phyloP scores from a whole-genome alignment of 1,140 invertebrate species.

The Pseudomyrmex pallidus region DNA sequence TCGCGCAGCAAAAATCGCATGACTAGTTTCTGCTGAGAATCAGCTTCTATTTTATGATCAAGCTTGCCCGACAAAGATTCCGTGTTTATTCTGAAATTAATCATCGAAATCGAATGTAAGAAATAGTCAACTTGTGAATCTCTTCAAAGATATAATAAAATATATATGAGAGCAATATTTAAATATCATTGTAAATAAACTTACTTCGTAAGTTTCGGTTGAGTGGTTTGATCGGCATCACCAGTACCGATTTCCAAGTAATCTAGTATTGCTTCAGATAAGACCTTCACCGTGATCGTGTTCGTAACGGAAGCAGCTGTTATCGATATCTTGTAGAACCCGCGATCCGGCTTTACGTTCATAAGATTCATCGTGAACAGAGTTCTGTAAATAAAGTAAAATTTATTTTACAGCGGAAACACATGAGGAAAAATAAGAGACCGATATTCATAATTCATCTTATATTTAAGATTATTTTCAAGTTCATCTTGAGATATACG shows the following conservation, averaged over 20 bases:
- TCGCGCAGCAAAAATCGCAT: conserved; percentile 94
- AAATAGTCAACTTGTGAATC: conserved; percentile 9
- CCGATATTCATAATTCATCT: too few species aligned
- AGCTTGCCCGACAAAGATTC: conserved; percentile 91
- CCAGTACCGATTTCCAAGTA: conserved; percentile 94
- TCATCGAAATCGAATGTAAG: background rate
- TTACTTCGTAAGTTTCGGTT: conserved; percentile 87
- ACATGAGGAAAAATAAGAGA: too few species aligned
- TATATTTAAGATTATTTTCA: too few species aligned
- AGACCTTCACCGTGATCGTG: conserved; percentile 90
- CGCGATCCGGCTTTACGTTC: conserved; percentile 91
- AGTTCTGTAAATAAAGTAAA: conserved; percentile 82
- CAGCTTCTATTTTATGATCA: conserved; percentile 89
- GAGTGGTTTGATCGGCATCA: conserved; percentile 94
- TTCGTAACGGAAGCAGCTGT: conserved; percentile 88
- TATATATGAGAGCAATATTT: conserved; percentile 7
- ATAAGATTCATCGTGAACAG: conserved; percentile 93
- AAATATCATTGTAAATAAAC: background rate
- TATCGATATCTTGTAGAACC: conserved; percentile 93
- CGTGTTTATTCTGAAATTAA: conserved; percentile 76
- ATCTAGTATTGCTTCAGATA: conserved; percentile 90
- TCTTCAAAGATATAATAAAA: background rate
- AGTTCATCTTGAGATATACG: too few species aligned
- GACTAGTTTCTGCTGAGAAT: conserved; percentile 95
- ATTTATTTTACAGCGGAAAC: background rate